Conservation (phyloP, 1,140 invertebrate genomes). For the Acromyrmex echinatior region DNA sequence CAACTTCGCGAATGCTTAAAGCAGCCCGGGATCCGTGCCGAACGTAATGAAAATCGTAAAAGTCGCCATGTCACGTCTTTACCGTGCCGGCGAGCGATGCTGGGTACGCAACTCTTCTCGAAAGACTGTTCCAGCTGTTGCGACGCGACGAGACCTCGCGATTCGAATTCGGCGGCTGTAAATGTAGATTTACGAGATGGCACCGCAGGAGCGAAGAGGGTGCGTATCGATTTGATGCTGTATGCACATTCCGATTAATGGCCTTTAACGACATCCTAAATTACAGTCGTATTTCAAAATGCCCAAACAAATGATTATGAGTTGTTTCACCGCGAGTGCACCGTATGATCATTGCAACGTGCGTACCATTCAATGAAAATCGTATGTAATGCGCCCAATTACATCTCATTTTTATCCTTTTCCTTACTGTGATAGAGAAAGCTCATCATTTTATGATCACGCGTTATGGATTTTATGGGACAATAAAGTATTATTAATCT, state of each 20-base stretch:
- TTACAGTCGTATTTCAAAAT: constrained; percentile 69
- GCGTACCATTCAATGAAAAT: neutral
- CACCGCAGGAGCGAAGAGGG: constrained; percentile 47
- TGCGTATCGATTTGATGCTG: constrained; percentile 56
- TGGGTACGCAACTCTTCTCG: neutral
- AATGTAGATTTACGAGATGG: constrained; percentile 68
- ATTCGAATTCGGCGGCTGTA: constrained; percentile 65
- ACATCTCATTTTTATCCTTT: neutral
- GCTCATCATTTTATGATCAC: constrained; percentile 16
- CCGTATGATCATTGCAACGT: neutral
- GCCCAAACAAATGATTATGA: constrained; percentile 66
- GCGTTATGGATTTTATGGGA: constrained; percentile 8
- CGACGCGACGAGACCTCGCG: constrained; percentile 21
- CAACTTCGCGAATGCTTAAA: constrained; percentile 65
- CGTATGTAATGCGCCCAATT: neutral
- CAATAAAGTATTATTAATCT: neutral
- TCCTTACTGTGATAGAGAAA: neutral
- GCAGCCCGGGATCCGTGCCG: constrained; percentile 13
- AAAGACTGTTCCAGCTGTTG: constrained; percentile 32
- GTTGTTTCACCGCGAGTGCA: neutral
- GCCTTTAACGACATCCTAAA: constrained; percentile 71
- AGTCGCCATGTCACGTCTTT: neutral
- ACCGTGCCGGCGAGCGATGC: neutral
- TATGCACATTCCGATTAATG: constrained; percentile 67
- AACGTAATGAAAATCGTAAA: constrained; percentile 47